A percentile compares a stretch with the other conserved stretches of the same genome.
phyloP scores from a whole-genome alignment of 2,797 vertebrate species.

The Pangasius krempfi region DNA sequence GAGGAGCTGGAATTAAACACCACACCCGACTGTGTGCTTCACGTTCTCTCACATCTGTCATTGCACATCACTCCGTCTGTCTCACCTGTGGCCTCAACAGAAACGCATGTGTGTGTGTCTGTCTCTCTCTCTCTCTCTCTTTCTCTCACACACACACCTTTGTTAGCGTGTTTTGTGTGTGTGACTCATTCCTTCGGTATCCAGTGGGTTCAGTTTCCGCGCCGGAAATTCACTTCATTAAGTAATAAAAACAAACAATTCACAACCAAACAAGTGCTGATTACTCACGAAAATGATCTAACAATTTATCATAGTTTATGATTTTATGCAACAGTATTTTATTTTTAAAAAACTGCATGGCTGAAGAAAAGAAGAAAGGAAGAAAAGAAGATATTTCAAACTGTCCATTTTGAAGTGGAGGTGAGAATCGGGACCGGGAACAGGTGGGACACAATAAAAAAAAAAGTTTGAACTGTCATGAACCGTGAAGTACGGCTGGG shows the following conservation, averaged over 20 bases:
- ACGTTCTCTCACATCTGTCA: background rate
- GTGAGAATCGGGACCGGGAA: background rate
- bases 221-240: conserved; percentile 18
- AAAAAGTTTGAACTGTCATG: too few species aligned
- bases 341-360: background rate
- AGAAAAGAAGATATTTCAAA: background rate
- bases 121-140: background rate
- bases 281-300: background rate
- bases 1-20: background rate
- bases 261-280: conserved; percentile 3
- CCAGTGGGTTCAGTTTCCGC: conserved; percentile 6
- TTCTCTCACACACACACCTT: background rate
- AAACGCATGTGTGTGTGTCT: background rate
- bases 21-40: background rate
- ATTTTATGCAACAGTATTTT: background rate
- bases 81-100: conserved; percentile 7
- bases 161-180: background rate
- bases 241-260: conserved; percentile 3
- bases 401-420: background rate
- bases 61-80: conserved; percentile 16
- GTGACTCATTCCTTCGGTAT: conserved; percentile 23
- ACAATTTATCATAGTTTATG: too few species aligned
- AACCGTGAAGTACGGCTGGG: too few species aligned
- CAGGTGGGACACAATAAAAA: too few species aligned
- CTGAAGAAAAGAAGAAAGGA: too few species aligned